Conservation (phyloP, 2,888 invertebrate species). For the Eretmocerus hayati region DNA sequence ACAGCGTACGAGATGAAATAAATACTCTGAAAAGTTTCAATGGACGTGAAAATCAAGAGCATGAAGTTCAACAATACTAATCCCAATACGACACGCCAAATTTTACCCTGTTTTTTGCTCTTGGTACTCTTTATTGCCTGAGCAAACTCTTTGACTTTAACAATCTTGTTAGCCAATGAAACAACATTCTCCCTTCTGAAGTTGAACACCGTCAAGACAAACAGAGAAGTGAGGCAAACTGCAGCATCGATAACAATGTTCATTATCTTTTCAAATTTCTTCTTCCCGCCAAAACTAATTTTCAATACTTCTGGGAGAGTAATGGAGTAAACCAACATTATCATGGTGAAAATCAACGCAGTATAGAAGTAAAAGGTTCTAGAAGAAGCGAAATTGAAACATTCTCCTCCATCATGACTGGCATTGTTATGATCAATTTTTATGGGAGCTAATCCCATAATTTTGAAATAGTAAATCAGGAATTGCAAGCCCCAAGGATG, state of each 20-base stretch:
- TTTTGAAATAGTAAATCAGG: background rate
- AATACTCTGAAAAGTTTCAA: background rate
- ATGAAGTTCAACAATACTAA: background rate
- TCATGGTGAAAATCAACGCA: too few relatives aligned
- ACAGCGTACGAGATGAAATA: background rate
- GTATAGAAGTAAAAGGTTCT: too few relatives aligned
- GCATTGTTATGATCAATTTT: background rate
- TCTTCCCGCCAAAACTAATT: background rate
- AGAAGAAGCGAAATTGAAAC: too few relatives aligned
- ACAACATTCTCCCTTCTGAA: background rate
- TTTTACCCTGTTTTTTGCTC: background rate
- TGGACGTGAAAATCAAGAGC: background rate
- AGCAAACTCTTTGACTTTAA: background rate
- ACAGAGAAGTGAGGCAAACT: background rate
- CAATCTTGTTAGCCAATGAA: background rate
- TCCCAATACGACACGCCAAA: background rate
- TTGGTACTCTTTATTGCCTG: background rate
- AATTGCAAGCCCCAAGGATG: too few relatives aligned
- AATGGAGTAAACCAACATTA: background rate
- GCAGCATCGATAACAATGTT: background rate
- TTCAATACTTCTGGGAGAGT: background rate
- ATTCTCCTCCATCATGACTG: too few relatives aligned
- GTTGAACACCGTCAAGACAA: background rate
- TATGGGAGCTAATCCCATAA: background rate
- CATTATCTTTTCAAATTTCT: background rate